phyloP scores from a whole-genome alignment of 2,113 vertebrate species.

The Syngnathus floridae region DNA sequence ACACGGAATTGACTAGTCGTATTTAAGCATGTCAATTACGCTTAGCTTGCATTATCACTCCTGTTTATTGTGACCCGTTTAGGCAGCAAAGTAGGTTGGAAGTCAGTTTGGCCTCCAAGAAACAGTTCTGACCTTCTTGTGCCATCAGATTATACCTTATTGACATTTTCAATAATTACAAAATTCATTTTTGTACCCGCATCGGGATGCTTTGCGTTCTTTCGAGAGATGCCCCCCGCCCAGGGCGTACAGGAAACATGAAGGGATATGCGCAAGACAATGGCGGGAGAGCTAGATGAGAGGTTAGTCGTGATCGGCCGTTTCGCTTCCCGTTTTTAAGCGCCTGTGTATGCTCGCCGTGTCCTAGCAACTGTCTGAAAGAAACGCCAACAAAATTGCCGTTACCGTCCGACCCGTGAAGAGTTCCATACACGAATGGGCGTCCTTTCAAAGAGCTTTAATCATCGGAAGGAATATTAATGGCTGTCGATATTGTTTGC shows the following conservation, averaged over 20 bases:
- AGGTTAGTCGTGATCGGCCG: background rate
- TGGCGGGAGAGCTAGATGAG: conserved; percentile 9
- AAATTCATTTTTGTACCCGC: no score
- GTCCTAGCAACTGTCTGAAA: conserved; percentile 35
- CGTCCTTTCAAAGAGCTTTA: background rate
- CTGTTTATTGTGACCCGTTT: no score
- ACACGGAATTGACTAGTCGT: no score
- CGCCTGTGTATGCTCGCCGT: conserved; percentile 22
- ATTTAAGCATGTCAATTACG: no score
- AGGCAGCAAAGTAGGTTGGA: no score
- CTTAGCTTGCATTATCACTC: no score
- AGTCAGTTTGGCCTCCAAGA: no score
- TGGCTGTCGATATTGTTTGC: background rate
- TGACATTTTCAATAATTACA: background rate
- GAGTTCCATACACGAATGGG: background rate
- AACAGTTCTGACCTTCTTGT: background rate
- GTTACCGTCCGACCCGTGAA: background rate
- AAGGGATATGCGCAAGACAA: conserved; percentile 8
- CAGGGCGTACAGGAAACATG: background rate
- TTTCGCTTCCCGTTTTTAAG: conserved; percentile 41
- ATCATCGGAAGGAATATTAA: background rate
- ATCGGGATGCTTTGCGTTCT: no score
- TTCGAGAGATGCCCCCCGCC: no score
- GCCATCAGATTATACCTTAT: background rate
- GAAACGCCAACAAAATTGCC: background rate